These are phyloP conservation scores for Gnathochromis pfefferi DNA, from an alignment of 2,113 vertebrate genomes.

Conservation along the genomic window DNA sequence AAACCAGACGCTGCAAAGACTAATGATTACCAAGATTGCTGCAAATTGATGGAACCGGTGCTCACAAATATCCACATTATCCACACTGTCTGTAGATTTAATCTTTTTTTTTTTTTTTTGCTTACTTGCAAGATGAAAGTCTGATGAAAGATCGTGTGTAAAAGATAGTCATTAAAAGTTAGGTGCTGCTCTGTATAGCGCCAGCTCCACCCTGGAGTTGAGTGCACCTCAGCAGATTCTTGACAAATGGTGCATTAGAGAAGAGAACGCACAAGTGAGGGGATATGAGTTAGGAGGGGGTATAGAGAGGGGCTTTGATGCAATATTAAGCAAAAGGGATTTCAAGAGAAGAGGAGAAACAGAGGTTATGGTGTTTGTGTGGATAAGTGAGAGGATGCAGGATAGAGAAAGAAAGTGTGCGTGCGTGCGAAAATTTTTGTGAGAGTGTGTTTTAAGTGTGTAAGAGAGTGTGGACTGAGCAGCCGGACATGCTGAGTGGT, in stretches of 20 bases:
- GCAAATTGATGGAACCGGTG: background rate
- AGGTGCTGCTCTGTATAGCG: background rate
- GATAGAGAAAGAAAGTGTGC: background rate
- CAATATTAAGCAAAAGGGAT: slow-evolving; percentile 10
- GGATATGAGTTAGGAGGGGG: background rate
- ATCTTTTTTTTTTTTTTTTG: slow-evolving; percentile 2
- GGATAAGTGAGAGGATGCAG: background rate
- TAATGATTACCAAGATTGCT: background rate
- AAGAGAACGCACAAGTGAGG: background rate
- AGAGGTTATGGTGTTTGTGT: slow-evolving; percentile 3
- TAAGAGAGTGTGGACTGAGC: slow-evolving; percentile 20
- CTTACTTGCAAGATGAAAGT: slow-evolving; percentile 21
- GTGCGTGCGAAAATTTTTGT: background rate
- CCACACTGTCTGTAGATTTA: background rate
- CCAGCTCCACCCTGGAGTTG: slow-evolving; percentile 3
- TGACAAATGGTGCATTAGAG: slow-evolving; percentile 41
- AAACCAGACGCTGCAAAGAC: background rate
- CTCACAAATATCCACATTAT: background rate
- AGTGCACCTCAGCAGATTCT: slow-evolving; percentile 52
- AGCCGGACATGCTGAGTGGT: slow-evolving; percentile 56
- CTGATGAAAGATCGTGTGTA: slow-evolving; percentile 11
- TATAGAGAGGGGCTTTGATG: slow-evolving; percentile 1
- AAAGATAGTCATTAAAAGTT: slow-evolving; percentile 47
- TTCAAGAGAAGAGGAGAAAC: background rate
- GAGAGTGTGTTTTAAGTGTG: background rate